Percentiles rank a stretch among this genome's conserved stretches.
Conservation (phyloP, 2,888 invertebrate species). For the Zaprionus bogoriensis region DNA sequence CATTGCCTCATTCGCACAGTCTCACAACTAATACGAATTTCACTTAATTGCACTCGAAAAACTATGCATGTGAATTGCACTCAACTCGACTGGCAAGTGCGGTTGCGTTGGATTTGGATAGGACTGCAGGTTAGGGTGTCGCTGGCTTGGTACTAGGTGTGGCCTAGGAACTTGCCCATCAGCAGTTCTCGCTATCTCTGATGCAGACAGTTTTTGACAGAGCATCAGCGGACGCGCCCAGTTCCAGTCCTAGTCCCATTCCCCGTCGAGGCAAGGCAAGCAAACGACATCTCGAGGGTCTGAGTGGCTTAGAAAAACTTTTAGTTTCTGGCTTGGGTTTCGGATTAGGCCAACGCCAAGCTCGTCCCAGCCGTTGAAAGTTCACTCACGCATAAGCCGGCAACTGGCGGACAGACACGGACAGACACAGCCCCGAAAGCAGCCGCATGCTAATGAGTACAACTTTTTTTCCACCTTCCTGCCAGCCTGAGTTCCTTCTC, state of each 20-base stretch:
- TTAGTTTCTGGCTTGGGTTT: slow-evolving; percentile 31
- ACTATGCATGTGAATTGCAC: slow-evolving; percentile 70
- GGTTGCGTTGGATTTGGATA: slow-evolving; percentile 7
- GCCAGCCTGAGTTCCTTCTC: not conserved
- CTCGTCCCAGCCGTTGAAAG: slow-evolving; percentile 37
- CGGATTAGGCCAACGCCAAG: slow-evolving; percentile 38
- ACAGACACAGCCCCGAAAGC: slow-evolving; percentile 10
- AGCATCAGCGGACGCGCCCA: slow-evolving; percentile 45
- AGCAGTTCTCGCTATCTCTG: slow-evolving; percentile 53
- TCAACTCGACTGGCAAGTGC: slow-evolving; percentile 59
- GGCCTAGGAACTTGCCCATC: slow-evolving; percentile 7
- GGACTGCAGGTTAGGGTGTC: not conserved
- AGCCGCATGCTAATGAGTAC: slow-evolving; percentile 69
- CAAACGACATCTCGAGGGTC: slow-evolving; percentile 44
- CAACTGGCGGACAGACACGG: slow-evolving; percentile 22
- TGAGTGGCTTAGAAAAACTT: slow-evolving; percentile 54
- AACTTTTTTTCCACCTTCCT: slow-evolving; percentile 35
- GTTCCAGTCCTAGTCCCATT: not conserved
- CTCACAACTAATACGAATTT: slow-evolving; percentile 69
- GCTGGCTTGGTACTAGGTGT: not conserved
- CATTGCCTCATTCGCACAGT: not conserved
- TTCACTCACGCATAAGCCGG: slow-evolving; percentile 60
- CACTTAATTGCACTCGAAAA: slow-evolving; percentile 73
- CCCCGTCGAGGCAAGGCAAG: slow-evolving; percentile 29
- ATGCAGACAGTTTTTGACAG: slow-evolving; percentile 56